Base-by-base conservation (phyloP, 2,113 vertebrate genomes). In the Eclectus roratus region DNA sequence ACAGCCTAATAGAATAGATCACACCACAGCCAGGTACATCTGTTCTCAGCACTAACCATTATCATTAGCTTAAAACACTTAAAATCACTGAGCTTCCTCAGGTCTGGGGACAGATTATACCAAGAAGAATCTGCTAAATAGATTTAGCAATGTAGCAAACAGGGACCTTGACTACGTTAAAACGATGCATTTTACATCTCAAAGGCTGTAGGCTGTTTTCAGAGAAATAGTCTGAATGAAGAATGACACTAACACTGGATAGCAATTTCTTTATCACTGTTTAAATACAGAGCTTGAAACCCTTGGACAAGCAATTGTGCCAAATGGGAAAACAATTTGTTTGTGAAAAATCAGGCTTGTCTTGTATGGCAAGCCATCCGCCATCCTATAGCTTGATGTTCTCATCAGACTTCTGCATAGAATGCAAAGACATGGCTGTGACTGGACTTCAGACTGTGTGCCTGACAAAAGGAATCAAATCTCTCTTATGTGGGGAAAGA, bases 51-150 rank as follows among this genome's bases (percentile, higher is more conserved):
- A 98, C 95, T 98, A 98, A 98, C 97, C 96, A 97, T 98, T 98
- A 98, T 98, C 97, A 94, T 98, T 98, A 98, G 96, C 97, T 98
- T 98, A 97, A 98, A 98, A 98, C 98, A 97, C 97, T 98, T 97
- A 98, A 98, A 98, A 98, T 98, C 98, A 96, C 97, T 92, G 97
- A 80, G 47, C 96, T 97, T 98, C 97, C 94, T 97, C 81, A 96
- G 96, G 97, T 98, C 98, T 98, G 88, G 98, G 98, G 98, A 98
- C 97, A 98, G 94, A 98, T 98, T 98, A 98, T 96, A 97, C 94
- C 96, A 96, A 96, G 95, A 98, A 98, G 97, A 97, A 97, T 98
- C 97, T 97, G 95, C 98, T 98, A 98, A 98, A 98, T 98, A 98
- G 96, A 98, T 98, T 97, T 98, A 96, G 93, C 97, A 97, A 93